phyloP scores from a whole-genome alignment of 2,888 invertebrate genomes.

The Ashinkailepas kermadecensis region DNA sequence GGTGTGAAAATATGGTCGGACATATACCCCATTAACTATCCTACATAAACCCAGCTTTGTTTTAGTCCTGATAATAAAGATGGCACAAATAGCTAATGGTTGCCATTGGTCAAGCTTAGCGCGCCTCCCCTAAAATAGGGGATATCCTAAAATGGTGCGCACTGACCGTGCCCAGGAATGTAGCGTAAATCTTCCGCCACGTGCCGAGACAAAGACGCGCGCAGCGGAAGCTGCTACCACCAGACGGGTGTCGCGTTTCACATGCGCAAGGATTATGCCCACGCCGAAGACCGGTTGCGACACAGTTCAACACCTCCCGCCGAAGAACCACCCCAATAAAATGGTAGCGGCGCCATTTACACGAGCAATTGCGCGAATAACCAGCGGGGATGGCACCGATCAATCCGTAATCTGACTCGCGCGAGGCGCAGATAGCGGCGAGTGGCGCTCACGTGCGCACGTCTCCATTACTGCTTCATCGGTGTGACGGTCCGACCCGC shows the following conservation, averaged over 20 bases:
- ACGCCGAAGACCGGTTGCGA: background rate
- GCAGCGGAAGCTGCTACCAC: background rate
- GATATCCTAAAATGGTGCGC: background rate
- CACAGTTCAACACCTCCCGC: background rate
- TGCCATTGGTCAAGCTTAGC: background rate
- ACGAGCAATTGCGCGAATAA: slow-evolving; percentile 5
- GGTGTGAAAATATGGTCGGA: background rate
- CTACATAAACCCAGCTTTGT: slow-evolving; percentile 18
- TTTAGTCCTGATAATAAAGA: background rate
- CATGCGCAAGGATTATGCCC: background rate
- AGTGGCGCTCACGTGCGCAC: background rate
- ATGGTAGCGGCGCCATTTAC: slow-evolving; percentile 9
- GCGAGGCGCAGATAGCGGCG: background rate
- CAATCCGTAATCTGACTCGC: background rate
- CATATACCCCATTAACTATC: background rate
- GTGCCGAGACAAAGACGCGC: background rate
- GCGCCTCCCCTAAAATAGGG: background rate
- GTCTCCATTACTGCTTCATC: background rate
- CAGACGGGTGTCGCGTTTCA: background rate
- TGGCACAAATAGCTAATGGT: slow-evolving; percentile 1
- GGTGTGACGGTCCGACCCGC: background rate
- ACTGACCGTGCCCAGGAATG: background rate
- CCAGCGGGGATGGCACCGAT: background rate
- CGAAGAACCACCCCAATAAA: background rate
- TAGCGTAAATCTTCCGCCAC: background rate